Evolutionary conservation across 2,797 vertebrate species (phyloP), one percentile per base, ranked within the genome.

Genomic region (Acipenser ruthenus): DNA sequence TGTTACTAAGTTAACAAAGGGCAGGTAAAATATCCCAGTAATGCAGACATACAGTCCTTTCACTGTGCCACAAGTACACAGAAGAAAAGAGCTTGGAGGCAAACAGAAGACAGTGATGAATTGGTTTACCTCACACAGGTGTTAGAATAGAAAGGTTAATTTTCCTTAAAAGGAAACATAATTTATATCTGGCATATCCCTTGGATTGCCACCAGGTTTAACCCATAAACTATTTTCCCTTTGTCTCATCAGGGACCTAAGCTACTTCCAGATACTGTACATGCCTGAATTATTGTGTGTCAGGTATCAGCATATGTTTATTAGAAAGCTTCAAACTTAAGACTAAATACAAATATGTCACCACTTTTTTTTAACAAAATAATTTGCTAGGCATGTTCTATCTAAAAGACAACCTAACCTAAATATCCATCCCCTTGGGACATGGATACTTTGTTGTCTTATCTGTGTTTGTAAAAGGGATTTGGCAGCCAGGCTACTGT

Each of bases 381-480:
- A 85, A 87, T 88, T 88, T 84, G 86, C 85, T 86, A 86, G 82
- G 82, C 80, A 79, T 77, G 77, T 86, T 85, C 78, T 82, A 80
- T 80, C 82, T 76, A 74, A 73, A 61, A 70, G 78, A 78, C 78
- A 77, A 75, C 75, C 77, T 75, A 75, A 78, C 75, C 70, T 60
- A 47, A 47, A 11, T 49, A 63, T 62, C 59, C 53, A 12, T 50
- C 49, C 53, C 64, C 55, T 74, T 73, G 73, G 84, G 84, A 83
- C 77, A 81, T 74, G 83, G 78, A 80, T 82, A 86, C 81, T 60
- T 67, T 67, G 15, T 65, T 52, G 51, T 56, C 66, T 71, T 85
- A 86, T 88, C 86, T 74, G 82, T 73, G 77, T 83, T 73, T 79
- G 83, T 82, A 86, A 87, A 84, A 87, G 84, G 82, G 81, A 83